phyloP scores from a whole-genome alignment of 2,888 invertebrate species.

The Ctena decussata region DNA sequence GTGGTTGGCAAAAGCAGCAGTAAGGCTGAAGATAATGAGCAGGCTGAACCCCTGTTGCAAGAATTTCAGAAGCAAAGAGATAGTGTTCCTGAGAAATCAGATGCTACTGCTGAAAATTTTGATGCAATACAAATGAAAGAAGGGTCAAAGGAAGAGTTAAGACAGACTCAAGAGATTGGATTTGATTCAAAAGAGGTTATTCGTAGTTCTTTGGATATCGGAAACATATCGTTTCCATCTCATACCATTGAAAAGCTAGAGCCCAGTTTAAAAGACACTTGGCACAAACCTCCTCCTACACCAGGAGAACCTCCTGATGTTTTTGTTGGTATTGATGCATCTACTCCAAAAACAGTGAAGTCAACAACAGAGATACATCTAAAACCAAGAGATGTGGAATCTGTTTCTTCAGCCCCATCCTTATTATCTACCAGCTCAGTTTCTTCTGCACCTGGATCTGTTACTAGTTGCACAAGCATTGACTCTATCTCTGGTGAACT shows the following conservation, averaged over 20 bases:
- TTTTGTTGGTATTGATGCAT: background rate
- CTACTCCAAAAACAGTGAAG: background rate
- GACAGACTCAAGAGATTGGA: background rate
- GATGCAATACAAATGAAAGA: background rate
- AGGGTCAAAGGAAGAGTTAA: background rate
- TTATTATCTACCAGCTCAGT: constrained; percentile 23
- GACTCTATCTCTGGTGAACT: constrained; percentile 52
- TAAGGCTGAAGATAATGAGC: constrained; percentile 15
- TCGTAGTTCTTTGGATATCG: background rate
- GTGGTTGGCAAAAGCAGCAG: constrained; percentile 18
- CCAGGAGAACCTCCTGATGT: background rate
- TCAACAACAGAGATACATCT: background rate
- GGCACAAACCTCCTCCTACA: constrained; percentile 39
- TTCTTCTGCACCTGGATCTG: constrained; percentile 50
- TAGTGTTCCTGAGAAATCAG: background rate
- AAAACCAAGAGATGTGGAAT: background rate
- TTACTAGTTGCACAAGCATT: constrained; percentile 22
- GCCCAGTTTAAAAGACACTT: constrained; percentile 48
- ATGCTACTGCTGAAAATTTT: background rate
- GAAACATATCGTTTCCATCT: constrained; percentile 14
- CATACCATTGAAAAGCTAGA: constrained; percentile 56
- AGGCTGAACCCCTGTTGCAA: background rate
- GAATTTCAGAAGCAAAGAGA: background rate
- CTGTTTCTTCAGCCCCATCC: constrained; percentile 10
- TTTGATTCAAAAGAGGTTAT: background rate